Conservation (phyloP, 2,113 vertebrate species). For the Phalacrocorax brasilianus region DNA sequence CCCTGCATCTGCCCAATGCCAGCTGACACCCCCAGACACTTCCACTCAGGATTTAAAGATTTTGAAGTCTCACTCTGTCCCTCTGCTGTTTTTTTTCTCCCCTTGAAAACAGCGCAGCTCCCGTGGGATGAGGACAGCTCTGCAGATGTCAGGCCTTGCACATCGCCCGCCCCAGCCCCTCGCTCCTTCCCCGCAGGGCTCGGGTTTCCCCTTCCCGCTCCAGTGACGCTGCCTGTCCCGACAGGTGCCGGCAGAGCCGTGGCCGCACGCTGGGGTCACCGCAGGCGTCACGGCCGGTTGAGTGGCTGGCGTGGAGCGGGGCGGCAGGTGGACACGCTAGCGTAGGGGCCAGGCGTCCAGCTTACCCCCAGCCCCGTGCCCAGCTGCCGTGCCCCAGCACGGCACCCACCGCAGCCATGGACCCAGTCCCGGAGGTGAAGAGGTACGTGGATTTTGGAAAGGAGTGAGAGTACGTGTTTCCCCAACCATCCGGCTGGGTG, state of each 20-base stretch:
- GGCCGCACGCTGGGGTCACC: background rate
- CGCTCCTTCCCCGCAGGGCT: background rate
- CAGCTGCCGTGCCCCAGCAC: fast-evolving
- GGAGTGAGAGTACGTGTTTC: fast-evolving
- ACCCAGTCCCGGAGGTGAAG: background rate
- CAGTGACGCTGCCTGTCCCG: background rate
- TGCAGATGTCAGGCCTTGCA: background rate
- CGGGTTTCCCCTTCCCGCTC: background rate
- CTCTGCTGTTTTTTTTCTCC: background rate
- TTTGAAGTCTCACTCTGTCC: background rate
- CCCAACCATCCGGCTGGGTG: fast-evolving
- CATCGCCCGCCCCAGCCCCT: background rate
- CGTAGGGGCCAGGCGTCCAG: background rate
- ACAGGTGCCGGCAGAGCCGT: background rate
- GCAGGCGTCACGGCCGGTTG: background rate
- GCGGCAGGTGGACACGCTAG: background rate
- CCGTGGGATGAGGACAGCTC: background rate
- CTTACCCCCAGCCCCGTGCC: background rate
- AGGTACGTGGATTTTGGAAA: background rate
- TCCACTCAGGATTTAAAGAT: background rate
- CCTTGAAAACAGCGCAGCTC: background rate
- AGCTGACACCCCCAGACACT: background rate
- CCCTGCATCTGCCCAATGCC: fast-evolving
- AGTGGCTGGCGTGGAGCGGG: background rate
- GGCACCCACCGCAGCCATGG: background rate